Conservation (phyloP, 35 echinoderm and acorn worm species). For the Ophioderma brevispina region DNA sequence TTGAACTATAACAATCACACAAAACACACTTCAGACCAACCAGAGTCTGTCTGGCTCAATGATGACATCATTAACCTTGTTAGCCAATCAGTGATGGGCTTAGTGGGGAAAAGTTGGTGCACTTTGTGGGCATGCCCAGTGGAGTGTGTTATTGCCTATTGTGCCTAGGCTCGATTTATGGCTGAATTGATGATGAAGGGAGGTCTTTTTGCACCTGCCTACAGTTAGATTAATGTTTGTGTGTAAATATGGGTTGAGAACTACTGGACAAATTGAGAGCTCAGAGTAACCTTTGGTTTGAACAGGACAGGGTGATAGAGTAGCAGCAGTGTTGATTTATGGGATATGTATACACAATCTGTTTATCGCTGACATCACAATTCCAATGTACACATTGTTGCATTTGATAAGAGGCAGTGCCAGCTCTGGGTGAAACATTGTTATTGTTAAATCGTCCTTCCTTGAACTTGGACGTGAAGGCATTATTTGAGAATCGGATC, state of each 20-base stretch:
- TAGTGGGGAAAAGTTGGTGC: background rate
- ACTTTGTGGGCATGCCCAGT: background rate
- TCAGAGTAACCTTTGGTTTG: background rate
- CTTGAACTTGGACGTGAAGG: too few relatives aligned
- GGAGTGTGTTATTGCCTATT: slow-evolving; percentile 5
- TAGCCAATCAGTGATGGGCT: background rate
- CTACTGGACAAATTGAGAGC: background rate
- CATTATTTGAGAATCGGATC: background rate
- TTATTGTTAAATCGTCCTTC: too few relatives aligned
- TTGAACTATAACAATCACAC: too few relatives aligned
- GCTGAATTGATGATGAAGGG: background rate
- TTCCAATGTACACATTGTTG: too few relatives aligned
- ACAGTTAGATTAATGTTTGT: background rate
- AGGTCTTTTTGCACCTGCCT: background rate
- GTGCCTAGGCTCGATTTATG: background rate
- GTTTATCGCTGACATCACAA: too few relatives aligned
- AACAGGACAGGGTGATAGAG: background rate
- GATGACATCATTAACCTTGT: background rate
- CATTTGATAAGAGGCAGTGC: too few relatives aligned
- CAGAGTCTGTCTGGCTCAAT: background rate
- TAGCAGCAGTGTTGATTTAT: too few relatives aligned
- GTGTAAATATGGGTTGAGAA: background rate
- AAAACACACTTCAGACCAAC: too few relatives aligned
- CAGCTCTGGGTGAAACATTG: too few relatives aligned
- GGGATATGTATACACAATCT: too few relatives aligned